Percentiles rank a stretch among this genome's conserved stretches.
These are phyloP conservation scores for Anas flavirostris DNA, from an alignment of 2,797 vertebrate species.

Conservation along the genomic window DNA sequence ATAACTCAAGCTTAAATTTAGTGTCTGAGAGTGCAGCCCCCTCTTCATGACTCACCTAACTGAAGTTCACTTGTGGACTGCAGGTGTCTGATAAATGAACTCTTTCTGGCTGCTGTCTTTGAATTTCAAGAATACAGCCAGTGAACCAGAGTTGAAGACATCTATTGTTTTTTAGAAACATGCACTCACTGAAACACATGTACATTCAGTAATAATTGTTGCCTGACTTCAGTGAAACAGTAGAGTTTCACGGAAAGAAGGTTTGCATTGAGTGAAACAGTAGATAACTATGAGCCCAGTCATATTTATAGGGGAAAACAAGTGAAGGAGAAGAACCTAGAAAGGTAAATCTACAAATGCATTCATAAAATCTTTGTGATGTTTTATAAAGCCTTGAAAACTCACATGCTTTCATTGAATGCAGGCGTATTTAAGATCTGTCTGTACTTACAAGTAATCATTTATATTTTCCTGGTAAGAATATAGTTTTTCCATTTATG, in stretches of 20 bases:
- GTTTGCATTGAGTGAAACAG: slow-evolving; percentile 32
- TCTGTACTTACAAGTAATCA: slow-evolving; percentile 68
- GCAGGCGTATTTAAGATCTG: slow-evolving; percentile 59
- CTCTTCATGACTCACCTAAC: slow-evolving; percentile 18
- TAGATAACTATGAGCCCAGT: slow-evolving; percentile 12
- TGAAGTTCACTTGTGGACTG: slow-evolving; percentile 42
- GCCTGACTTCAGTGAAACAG: slow-evolving; percentile 40
- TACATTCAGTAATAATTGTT: slow-evolving; percentile 76
- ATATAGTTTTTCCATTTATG: slow-evolving; percentile 47
- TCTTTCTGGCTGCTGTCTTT: slow-evolving; percentile 62
- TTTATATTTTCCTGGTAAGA: slow-evolving; percentile 69
- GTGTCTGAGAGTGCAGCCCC: background rate
- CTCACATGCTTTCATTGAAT: background rate
- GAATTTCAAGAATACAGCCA: slow-evolving; percentile 21
- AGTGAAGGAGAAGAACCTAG: slow-evolving; percentile 15
- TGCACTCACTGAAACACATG: slow-evolving; percentile 66
- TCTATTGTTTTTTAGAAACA: slow-evolving; percentile 60
- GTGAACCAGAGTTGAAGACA: slow-evolving; percentile 63
- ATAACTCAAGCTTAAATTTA: slow-evolving; percentile 46
- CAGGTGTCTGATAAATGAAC: slow-evolving; percentile 68
- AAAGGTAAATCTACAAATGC: slow-evolving; percentile 3
- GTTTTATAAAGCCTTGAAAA: background rate
- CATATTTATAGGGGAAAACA: slow-evolving; percentile 35
- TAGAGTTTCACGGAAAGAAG: no score
- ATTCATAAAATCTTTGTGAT: background rate